Percentiles rank a stretch among this genome's conserved stretches.
Conservation (phyloP, 2,888 invertebrate species). For the Zygogramma bicolorata region DNA sequence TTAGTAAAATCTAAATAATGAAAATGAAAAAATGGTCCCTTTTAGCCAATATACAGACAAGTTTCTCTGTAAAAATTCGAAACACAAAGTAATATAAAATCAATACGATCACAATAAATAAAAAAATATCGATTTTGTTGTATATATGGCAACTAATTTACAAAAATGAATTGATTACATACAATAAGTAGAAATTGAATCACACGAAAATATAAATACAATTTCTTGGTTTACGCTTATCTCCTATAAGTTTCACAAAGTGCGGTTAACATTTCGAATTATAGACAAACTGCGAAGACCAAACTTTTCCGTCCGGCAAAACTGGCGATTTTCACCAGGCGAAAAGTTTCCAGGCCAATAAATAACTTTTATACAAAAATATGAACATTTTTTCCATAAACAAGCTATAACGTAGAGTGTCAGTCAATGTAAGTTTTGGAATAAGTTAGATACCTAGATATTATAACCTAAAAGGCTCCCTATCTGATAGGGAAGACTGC, state of each 20-base stretch:
- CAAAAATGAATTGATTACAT: constrained; percentile 41
- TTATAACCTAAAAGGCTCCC: constrained; percentile 83
- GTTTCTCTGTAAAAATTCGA: constrained; percentile 49
- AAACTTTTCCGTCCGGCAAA: constrained; percentile 44
- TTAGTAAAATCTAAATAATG: constrained; percentile 59
- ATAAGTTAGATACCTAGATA: constrained; percentile 53
- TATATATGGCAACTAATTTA: constrained; percentile 59
- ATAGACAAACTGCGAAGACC: constrained; percentile 5
- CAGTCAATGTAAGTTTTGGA: constrained; percentile 62
- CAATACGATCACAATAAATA: constrained; percentile 51
- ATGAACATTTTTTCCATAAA: constrained; percentile 60
- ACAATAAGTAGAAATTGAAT: constrained; percentile 23
- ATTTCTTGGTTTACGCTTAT: constrained; percentile 4
- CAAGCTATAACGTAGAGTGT: constrained; percentile 58
- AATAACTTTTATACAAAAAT: constrained; percentile 63
- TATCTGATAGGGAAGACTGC: constrained; percentile 61
- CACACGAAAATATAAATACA: not conserved
- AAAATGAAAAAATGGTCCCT: constrained; percentile 63
- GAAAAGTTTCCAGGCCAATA: constrained; percentile 45
- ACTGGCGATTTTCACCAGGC: constrained; percentile 58
- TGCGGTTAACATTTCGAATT: constrained; percentile 5
- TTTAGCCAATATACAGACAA: constrained; percentile 58
- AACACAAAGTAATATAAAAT: constrained; percentile 45
- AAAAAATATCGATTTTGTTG: constrained; percentile 49
- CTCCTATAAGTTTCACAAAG: not conserved